Conservation (phyloP, 2,888 invertebrate species). For the Tuta absoluta region DNA sequence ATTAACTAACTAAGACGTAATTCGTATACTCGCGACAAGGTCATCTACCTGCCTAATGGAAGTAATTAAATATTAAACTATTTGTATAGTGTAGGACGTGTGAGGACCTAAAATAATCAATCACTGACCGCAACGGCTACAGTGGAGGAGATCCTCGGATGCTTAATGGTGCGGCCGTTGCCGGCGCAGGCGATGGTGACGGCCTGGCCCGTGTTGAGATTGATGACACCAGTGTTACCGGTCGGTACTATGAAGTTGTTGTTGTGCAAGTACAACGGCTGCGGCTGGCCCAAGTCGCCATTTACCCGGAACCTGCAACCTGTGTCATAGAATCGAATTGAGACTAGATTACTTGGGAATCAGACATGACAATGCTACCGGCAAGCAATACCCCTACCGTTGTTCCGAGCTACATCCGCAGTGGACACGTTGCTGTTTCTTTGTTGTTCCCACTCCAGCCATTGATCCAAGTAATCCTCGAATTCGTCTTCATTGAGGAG, state of each 20-base stretch:
- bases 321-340: constrained; percentile 31
- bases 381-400: neutral
- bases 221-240: constrained; percentile 60
- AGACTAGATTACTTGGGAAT: neutral
- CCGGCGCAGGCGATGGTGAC: constrained; percentile 64
- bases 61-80: too few species aligned
- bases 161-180: constrained; percentile 54
- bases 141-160: constrained; percentile 53
- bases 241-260: constrained; percentile 55
- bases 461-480: constrained; percentile 71
- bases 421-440: neutral
- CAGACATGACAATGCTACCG: neutral
- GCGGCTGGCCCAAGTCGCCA: constrained; percentile 79
- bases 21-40: too few species aligned
- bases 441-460: constrained; percentile 58
- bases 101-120: neutral
- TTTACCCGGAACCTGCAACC: constrained; percentile 72
- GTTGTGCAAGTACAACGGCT: constrained; percentile 80
- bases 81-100: neutral
- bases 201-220: constrained; percentile 55
- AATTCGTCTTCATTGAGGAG: constrained; percentile 70
- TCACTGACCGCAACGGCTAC: constrained; percentile 55
- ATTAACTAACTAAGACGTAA: too few species aligned
- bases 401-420: neutral
- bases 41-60: too few species aligned